These are phyloP conservation scores for Arremon aurantiirostris DNA, from an alignment of 2,797 vertebrate species.

Conservation along the genomic window DNA sequence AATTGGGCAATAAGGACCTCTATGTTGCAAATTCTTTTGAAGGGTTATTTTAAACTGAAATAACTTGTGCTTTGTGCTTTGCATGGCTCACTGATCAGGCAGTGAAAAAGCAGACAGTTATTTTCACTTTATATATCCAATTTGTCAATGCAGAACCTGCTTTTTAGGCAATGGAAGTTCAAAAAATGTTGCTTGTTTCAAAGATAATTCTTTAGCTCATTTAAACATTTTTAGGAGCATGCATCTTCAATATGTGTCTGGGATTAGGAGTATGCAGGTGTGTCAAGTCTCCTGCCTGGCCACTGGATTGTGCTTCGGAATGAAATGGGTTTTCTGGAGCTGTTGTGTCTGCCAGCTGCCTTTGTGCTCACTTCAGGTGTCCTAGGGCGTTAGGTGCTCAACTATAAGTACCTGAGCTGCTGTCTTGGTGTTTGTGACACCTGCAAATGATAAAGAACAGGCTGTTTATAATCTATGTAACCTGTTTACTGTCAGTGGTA, in stretches of 20 bases:
- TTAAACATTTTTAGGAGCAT: background rate
- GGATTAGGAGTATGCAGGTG: background rate
- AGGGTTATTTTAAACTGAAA: background rate
- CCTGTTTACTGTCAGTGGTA: background rate
- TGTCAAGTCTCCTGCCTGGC: background rate
- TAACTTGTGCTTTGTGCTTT: background rate
- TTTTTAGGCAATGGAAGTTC: background rate
- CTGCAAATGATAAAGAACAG: background rate
- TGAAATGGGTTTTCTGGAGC: background rate
- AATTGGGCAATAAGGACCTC: background rate
- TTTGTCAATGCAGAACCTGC: background rate
- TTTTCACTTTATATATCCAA: background rate
- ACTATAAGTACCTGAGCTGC: background rate
- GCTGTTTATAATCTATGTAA: background rate
- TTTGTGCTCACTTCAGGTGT: background rate
- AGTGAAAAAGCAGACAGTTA: background rate
- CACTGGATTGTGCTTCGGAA: fast-evolving
- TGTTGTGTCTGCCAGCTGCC: background rate
- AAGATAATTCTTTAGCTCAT: background rate
- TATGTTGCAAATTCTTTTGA: background rate
- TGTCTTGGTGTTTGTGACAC: background rate
- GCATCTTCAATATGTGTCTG: background rate
- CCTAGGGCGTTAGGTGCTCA: background rate
- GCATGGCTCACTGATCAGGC: background rate
- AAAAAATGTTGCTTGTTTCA: background rate